Base-by-base conservation (phyloP, 2,113 vertebrate genomes). In the Vireo altiloquus region DNA sequence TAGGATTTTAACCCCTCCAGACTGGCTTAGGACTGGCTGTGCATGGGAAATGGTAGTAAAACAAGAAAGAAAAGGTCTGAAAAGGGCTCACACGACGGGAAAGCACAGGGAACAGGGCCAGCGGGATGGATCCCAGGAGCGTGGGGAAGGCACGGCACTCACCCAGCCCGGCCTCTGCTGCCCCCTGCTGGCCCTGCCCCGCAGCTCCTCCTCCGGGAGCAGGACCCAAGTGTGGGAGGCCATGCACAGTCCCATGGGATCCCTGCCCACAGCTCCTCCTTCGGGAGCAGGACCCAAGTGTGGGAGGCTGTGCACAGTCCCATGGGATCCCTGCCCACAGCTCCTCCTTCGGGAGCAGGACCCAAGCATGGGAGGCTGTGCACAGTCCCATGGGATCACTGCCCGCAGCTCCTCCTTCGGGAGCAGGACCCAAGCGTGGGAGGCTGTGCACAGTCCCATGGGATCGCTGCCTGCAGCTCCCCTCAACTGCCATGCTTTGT, bases 11-110 rank as follows among this genome's bases (percentile, higher is more conserved):
- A 24, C 7, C 6, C 3, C 65, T 57, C 12, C 23, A 8, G 46
- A 7, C 37, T 19, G 11, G 0, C 0, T 10, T 0, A 15, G 57
- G 27, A 57, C 61, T n/a, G 10, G 16, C n/a, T 17, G 13, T 0
- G 1, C 0, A 0, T 1, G 17, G 49, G n/a, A 33, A 76, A 42
- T 0, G 0, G 22, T 12, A 64, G 4, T 4, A 10, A 17, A 66
- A 44, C 2, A 3, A 25, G 9, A 16, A 25, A 9, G 6, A 1
- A 61, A 15, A 8, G 4, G 20, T n/a, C n/a, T 69, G 15, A 18
- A 59, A 75, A 10, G 53, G 13, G 7, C 5, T 18, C 1, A 0
- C 27, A 15, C 21, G 31, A 42, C 9, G 0, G 6, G 19, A 23
- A 46, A 33, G 19, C 0, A 0, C 24, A 2, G 20, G 15, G 49